A percentile compares a stretch with the other conserved stretches of the same genome.
phyloP scores from a whole-genome alignment of 2,113 vertebrate species.

The Halcyon malimbica region DNA sequence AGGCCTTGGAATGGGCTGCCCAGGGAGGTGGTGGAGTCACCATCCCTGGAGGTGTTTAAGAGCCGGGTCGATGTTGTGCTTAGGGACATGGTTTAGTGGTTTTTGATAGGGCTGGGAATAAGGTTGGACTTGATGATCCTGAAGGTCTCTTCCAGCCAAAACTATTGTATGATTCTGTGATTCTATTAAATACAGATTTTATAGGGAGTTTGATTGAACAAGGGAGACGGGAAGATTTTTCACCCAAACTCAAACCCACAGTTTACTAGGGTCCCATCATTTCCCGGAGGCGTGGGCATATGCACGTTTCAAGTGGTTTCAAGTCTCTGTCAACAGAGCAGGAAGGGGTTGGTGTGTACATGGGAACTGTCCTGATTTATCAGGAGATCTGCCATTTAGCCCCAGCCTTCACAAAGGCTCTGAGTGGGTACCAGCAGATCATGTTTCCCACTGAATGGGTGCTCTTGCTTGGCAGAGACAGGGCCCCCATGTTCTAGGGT shows the following conservation, averaged over 20 bases:
- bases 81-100: too few species aligned
- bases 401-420: neutral
- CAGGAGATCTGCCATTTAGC: neutral
- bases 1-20: too few species aligned
- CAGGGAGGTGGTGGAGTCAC: too few species aligned
- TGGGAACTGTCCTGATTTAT: neutral
- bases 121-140: too few species aligned
- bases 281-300: neutral
- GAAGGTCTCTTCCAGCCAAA: too few species aligned
- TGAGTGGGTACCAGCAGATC: fast-evolving
- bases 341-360: neutral
- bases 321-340: neutral
- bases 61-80: too few species aligned
- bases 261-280: neutral
- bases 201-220: neutral
- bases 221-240: neutral
- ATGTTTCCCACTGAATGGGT: neutral
- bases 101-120: too few species aligned
- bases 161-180: too few species aligned
- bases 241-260: neutral
- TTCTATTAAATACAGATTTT: neutral
- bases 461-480: neutral
- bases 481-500: neutral
- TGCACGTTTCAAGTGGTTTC: neutral
- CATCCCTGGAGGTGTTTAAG: too few species aligned